phyloP scores from a whole-genome alignment of 2,797 vertebrate genomes.

The Distichodus sexfasciatus region DNA sequence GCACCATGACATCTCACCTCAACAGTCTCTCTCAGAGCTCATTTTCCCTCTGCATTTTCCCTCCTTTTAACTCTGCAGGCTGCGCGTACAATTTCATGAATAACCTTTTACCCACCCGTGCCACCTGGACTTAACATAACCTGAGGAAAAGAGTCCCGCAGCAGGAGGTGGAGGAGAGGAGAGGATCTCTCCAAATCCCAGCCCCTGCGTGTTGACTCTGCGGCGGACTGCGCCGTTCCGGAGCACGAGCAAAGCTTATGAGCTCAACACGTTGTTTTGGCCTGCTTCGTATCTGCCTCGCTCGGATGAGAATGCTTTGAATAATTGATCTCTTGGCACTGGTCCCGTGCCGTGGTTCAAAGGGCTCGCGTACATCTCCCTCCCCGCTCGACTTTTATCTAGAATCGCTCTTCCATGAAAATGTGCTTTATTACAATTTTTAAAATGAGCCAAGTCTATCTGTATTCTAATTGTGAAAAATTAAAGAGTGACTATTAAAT shows the following conservation, averaged over 20 bases:
- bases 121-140: neutral
- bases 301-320: slow-evolving; percentile 41
- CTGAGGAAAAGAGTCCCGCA: neutral
- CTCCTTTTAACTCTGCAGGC: no score
- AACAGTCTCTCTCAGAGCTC: no score
- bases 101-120: no score
- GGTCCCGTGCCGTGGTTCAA: slow-evolving; percentile 37
- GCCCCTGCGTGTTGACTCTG: neutral
- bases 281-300: slow-evolving; percentile 36
- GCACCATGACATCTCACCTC: no score
- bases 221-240: neutral
- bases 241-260: slow-evolving; percentile 8
- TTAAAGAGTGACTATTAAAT: slow-evolving; percentile 44
- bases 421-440: slow-evolving; percentile 50
- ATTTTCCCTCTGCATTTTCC: no score
- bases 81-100: no score
- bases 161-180: neutral
- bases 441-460: slow-evolving; percentile 45
- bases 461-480: slow-evolving; percentile 47
- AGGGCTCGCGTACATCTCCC: slow-evolving; percentile 22
- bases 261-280: slow-evolving; percentile 25
- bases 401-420: slow-evolving; percentile 42
- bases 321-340: slow-evolving; percentile 50
- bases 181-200: neutral
- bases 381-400: slow-evolving; percentile 37